Percentiles rank a stretch among this genome's conserved stretches.
phyloP scores from a whole-genome alignment of 1,140 invertebrate genomes.

The Orchesella cincta region DNA sequence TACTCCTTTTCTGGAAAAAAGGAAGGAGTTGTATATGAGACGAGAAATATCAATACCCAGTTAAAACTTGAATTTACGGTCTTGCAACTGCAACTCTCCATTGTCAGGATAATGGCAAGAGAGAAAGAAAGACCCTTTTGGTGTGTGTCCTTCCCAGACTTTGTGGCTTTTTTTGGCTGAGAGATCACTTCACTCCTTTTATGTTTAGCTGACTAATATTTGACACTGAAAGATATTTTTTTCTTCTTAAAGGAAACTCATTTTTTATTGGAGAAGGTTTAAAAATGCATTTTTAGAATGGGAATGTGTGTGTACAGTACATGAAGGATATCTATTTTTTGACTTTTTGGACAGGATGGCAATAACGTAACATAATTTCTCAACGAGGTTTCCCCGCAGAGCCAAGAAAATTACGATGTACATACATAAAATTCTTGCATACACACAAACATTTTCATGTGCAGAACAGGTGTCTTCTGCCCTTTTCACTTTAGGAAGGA shows the following conservation, averaged over 20 bases:
- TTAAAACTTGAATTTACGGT: conserved; percentile 10
- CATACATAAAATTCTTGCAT: conserved; percentile 21
- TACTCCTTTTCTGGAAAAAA: too few relatives aligned
- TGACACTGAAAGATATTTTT: too few relatives aligned
- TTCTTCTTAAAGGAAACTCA: background rate
- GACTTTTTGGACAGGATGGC: conserved; percentile 2
- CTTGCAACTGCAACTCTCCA: conserved; percentile 13
- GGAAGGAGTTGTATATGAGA: conserved; percentile 12
- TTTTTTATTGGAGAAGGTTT: conserved; percentile 9
- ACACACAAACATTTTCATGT: too few relatives aligned
- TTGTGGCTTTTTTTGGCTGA: background rate
- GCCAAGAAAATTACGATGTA: conserved; percentile 16
- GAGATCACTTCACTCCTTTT: too few relatives aligned
- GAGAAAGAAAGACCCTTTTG: background rate
- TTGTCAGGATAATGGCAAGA: background rate
- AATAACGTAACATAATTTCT: background rate
- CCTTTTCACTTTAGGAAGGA: too few relatives aligned
- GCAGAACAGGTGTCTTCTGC: too few relatives aligned
- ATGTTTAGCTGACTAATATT: background rate
- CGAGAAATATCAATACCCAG: conserved; percentile 28
- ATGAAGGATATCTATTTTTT: conserved; percentile 6
- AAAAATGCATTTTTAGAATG: background rate
- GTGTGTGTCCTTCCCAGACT: background rate
- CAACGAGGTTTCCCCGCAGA: conserved; percentile 25
- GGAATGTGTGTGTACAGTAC: background rate